Conservation (phyloP, 2,888 invertebrate genomes). For the Atrina japonica region DNA sequence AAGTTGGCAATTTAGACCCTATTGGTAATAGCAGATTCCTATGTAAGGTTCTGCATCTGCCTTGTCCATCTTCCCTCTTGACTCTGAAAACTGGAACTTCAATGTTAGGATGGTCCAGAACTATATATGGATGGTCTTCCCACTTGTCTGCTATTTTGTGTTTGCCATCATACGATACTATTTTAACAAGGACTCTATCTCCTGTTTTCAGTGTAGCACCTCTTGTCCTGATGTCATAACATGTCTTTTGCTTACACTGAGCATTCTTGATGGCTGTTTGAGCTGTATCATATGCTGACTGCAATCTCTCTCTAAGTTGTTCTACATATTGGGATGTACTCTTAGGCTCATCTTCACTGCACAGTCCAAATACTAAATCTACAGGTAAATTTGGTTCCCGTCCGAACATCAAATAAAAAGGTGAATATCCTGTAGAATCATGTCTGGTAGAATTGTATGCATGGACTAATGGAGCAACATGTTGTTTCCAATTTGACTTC, state of each 20-base stretch:
- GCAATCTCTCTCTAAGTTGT: conserved; percentile 23
- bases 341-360: neutral
- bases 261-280: neutral
- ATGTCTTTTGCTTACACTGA: conserved; percentile 26
- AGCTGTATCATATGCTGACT: no score
- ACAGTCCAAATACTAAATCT: conserved; percentile 32
- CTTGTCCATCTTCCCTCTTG: conserved; percentile 24
- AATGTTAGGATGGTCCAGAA: conserved; percentile 19
- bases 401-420: conserved; percentile 24
- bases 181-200: conserved; percentile 38
- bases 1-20: no score
- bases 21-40: no score
- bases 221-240: conserved; percentile 33
- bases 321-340: no score
- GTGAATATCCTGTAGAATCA: conserved; percentile 40
- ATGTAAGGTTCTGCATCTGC: conserved; percentile 24
- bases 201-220: conserved; percentile 28
- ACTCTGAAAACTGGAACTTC: conserved; percentile 13
- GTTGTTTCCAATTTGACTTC: conserved; percentile 40
- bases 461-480: conserved; percentile 30
- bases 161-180: conserved; percentile 38
- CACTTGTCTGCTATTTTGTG: conserved; percentile 45
- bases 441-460: conserved; percentile 37
- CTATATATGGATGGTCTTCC: conserved; percentile 32
- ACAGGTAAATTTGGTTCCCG: conserved; percentile 36